Base-by-base conservation (phyloP, 2,797 vertebrate species). In the Crenichthys baileyi region DNA sequence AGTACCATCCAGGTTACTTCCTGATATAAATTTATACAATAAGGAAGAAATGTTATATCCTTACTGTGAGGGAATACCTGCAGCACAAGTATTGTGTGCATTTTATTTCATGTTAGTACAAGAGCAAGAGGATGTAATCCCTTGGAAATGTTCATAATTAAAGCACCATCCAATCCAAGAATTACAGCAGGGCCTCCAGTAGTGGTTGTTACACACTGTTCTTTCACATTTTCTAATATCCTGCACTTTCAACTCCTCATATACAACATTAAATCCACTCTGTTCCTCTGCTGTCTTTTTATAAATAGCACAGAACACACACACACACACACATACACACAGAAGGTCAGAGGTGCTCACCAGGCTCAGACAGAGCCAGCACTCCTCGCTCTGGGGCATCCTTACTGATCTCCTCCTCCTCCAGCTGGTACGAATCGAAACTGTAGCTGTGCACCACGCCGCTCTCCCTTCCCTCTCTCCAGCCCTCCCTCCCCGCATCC, bases 401-500 rank as follows among this genome's bases (percentile, higher is more conserved):
- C 89, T 96, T 96, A 2, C 90, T 84, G 72, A 95, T 94, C 81
- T 96, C 96, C 7, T 96, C 96, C 86, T 97, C 97, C 87, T 98
- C 97, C 93, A 97, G 95, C 92, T 97, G 97, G 94, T 97, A 97
- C 58, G 97, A 96, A 91, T 98, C 96, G 1, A 98, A 98, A 93
- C 97, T 97, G 94, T 97, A 99, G 95, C 98, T 98, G 95, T 97
- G 97, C 91, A 97, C 96, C 90, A 97, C 93, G 8, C 96, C 94
- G 31, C 92, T 90, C 84, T 93, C 93, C 53, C 93, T 86, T 44
- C 89, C 90, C 83, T 92, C 91, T 70, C 87, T 90, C 92, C 90
- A 91, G 44, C 82, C 85, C 72, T 93, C 94, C 79, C 90, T 90
- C 12, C 89, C 88, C 2, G 15, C 87, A 18, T 94, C 92, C 80